Conservation (phyloP, 2,797 vertebrate species). For the Heteromormyrus szaboi region DNA sequence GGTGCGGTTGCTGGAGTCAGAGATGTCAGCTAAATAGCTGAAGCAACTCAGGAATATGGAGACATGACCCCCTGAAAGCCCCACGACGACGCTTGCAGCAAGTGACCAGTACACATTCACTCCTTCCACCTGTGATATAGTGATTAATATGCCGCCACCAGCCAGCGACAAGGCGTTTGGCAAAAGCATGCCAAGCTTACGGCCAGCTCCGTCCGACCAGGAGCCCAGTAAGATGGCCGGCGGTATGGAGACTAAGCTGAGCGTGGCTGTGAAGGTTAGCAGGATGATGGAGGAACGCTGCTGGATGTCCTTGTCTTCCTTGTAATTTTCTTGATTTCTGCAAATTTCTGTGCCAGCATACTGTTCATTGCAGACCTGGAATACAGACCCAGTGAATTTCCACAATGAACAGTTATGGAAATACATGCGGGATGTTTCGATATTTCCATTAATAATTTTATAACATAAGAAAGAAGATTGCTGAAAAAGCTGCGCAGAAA, state of each 20-base stretch:
- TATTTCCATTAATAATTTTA: not conserved
- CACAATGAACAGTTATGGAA: not conserved
- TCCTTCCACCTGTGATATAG: slow-evolving; percentile 30
- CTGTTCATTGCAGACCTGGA: slow-evolving; percentile 45
- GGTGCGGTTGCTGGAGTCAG: slow-evolving; percentile 37
- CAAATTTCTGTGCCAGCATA: slow-evolving; percentile 37
- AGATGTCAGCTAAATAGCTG: slow-evolving; percentile 53
- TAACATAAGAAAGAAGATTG: not conserved
- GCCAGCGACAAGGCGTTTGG: slow-evolving; percentile 41
- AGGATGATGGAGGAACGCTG: slow-evolving; percentile 41
- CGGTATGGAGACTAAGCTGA: slow-evolving; percentile 44
- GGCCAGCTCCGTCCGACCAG: slow-evolving; percentile 48
- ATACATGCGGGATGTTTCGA: not conserved
- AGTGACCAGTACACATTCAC: slow-evolving; percentile 44
- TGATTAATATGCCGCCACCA: slow-evolving; percentile 40
- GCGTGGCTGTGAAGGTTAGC: slow-evolving; percentile 37
- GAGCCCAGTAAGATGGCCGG: slow-evolving; percentile 50
- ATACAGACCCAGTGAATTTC: slow-evolving; percentile 9
- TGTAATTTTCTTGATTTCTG: slow-evolving; percentile 17
- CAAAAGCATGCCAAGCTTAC: slow-evolving; percentile 41
- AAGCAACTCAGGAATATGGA: slow-evolving; percentile 53
- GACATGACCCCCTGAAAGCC: slow-evolving; percentile 46
- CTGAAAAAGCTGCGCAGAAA: not conserved
- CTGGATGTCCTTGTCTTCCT: slow-evolving; percentile 37
- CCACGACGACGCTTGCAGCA: slow-evolving; percentile 33